phyloP scores from a whole-genome alignment of 2,888 invertebrate genomes.

The Napeogenes sylphis region DNA sequence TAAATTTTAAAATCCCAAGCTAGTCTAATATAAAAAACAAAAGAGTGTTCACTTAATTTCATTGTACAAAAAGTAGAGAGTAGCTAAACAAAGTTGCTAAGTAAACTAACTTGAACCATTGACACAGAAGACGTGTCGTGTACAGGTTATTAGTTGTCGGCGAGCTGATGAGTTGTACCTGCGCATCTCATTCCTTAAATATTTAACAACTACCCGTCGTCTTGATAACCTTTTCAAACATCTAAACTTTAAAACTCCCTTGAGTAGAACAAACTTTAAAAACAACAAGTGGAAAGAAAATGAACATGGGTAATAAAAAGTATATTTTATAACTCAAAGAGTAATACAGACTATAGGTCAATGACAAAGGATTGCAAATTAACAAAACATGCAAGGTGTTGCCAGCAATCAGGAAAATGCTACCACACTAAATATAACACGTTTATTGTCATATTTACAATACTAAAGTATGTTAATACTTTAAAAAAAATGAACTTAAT shows the following conservation, averaged over 20 bases:
- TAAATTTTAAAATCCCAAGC: too few relatives aligned
- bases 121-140: constrained; percentile 9
- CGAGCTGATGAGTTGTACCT: constrained; percentile 21
- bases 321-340: neutral
- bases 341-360: too few relatives aligned
- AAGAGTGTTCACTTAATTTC: too few relatives aligned
- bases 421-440: too few relatives aligned
- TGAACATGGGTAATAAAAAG: neutral
- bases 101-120: neutral
- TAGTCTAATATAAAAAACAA: too few relatives aligned
- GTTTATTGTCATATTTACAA: too few relatives aligned
- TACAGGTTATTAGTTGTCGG: constrained; percentile 10
- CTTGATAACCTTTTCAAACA: constrained; percentile 34
- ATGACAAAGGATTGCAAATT: too few relatives aligned
- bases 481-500: too few relatives aligned
- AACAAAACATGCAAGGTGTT: too few relatives aligned
- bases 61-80: too few relatives aligned
- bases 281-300: constrained; percentile 15
- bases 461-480: too few relatives aligned
- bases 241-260: constrained; percentile 30
- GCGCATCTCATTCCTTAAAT: constrained; percentile 27
- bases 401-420: too few relatives aligned
- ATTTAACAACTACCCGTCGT: constrained; percentile 31
- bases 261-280: constrained; percentile 18
- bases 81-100: constrained; percentile 12